A percentile compares a stretch with the other conserved stretches of the same genome.
Conservation (phyloP, 2,888 invertebrate species). For the Ectropis crepuscularia region DNA sequence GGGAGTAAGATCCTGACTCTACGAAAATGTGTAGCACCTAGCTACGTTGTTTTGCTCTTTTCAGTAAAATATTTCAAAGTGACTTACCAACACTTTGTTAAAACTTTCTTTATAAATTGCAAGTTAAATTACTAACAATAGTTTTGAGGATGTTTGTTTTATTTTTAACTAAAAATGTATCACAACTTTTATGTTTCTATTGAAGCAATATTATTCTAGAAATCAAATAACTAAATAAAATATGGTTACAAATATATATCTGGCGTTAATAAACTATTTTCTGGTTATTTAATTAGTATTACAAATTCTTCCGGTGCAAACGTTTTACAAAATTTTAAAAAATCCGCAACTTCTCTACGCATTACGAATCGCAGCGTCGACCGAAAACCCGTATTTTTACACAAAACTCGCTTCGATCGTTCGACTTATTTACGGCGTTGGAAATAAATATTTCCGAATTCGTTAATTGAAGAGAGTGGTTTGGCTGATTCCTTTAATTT, state of each 20-base stretch:
- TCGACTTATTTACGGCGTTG: conserved; percentile 17
- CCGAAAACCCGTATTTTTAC: neutral
- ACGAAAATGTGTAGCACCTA: conserved; percentile 48
- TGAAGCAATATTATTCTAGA: too few relatives aligned
- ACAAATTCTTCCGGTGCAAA: neutral
- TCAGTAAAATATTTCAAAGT: neutral
- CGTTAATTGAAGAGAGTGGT: conserved; percentile 38
- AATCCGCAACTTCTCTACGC: neutral
- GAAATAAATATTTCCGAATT: conserved; percentile 28
- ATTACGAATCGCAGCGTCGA: conserved; percentile 5
- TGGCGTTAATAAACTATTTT: too few relatives aligned
- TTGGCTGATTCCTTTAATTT: conserved; percentile 32
- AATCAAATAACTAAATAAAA: too few relatives aligned
- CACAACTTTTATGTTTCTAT: too few relatives aligned
- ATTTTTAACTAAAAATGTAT: too few relatives aligned
- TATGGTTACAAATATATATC: too few relatives aligned
- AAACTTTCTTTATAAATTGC: neutral
- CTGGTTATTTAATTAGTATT: too few relatives aligned
- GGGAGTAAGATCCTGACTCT: conserved; percentile 31
- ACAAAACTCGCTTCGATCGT: neutral
- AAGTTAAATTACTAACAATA: too few relatives aligned
- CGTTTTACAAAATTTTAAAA: conserved; percentile 5
- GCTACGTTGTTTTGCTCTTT: neutral
- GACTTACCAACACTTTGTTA: neutral
- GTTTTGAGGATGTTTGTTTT: too few relatives aligned